Base-by-base conservation (phyloP, 2,113 vertebrate species). In the Sturnus vulgaris region DNA sequence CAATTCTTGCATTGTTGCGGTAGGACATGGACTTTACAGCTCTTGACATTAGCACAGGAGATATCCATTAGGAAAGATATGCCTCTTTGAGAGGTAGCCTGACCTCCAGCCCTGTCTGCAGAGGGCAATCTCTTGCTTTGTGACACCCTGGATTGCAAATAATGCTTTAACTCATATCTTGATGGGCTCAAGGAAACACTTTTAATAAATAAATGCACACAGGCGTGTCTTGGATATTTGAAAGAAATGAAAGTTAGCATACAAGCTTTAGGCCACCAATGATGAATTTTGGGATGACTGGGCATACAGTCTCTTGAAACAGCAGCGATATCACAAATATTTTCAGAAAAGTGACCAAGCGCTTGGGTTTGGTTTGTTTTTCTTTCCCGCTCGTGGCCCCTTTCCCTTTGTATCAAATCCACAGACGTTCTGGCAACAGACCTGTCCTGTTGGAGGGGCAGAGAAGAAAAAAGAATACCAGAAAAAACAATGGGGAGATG, bases 381-480 rank as follows among this genome's bases (percentile, higher is more conserved):
- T 20, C 39, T 90, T 95, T 95, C 91, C 44, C 0, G 27, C 56
- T 88, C 12, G 1, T 44, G 44, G 75, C 23, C 64, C 70, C 52
- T 94, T 61, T 64, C 63, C 68, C 61, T 75, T 39, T 77, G 68
- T 85, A 82, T 82, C 82, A 87, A 90, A 79, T 27, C 63, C 82
- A 86, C 69, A 93, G 90, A 94, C 87, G 12, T 83, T 64, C 60
- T 92, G 88, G 89, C 59, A 90, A 80, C 84, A 94, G 88, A 89
- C 88, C 61, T 93, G 86, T 95, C 89, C 80, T 91, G 65, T 90
- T 88, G 84, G 78, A 96, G 57, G 71, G 88, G 27, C 35, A 82
- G 35, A 71, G 55, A 75, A 65, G 44, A 39, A 77, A 85, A 93
- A 92, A 76, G 69, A 47, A 61, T 55, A 81, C 88, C 72, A 88